Base-by-base conservation (phyloP, 2,797 vertebrate species). In the Sciurus carolinensis region DNA sequence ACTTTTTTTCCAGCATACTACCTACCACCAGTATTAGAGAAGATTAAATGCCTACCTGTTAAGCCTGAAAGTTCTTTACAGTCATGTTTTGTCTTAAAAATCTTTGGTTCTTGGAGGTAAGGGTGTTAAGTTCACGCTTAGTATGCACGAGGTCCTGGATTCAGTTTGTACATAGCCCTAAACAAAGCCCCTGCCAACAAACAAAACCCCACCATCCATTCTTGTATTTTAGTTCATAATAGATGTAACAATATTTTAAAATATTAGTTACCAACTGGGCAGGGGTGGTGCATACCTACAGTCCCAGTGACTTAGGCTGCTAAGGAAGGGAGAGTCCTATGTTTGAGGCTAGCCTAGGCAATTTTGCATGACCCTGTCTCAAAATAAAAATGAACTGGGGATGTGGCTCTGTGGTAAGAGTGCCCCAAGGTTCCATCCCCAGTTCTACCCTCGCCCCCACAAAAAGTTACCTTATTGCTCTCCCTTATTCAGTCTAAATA, bases 21-120 rank as follows among this genome's bases (percentile, higher is more conserved):
- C 47, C 59, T 69, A 24, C 36, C 22, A 20, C 33, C 50, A 76
- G 52, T 36, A 24, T 42, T 89, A 54, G 28, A 73, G 76, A 52
- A 64, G 42, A 72, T 72, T 71, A 64, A 88, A 77, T 85, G 64
- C 12, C 44, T 84, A 14, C 17, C 47, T 5, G 42, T 84, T 71
- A 88, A 83, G 7, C 14, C 18, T 75, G 33, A 42, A 57, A 76
- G 50, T 71, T 95, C 71, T 95, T 92, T 79, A n/a, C 83, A 77
- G 76, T 50, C 36, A n/a, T 59, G 13, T 75, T 66, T 95, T 81
- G 62, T 72, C 66, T 67, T 87, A 18, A 14, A 95, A 82, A 87
- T 91, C 26, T 82, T 87, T 75, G 52, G 11, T 83, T 87, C 20
- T 67, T 92, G 83, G 77, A 6, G 20, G 59, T 81, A 54, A 52